Base-by-base conservation (phyloP, 2,797 vertebrate species). In the Cyprinodon diabolis region DNA sequence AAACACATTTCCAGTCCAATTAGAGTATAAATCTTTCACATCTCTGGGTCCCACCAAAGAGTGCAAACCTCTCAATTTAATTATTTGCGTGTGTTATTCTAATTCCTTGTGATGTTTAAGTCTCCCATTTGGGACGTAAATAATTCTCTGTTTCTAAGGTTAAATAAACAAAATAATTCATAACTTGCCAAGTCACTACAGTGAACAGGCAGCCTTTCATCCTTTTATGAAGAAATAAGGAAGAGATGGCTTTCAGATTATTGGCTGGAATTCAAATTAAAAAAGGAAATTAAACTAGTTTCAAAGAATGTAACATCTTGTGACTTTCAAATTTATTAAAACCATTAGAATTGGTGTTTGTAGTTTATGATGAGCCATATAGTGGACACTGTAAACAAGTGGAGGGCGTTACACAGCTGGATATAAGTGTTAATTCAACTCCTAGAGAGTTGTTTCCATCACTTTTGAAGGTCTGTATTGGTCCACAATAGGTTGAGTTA, bases 1-100 rank as follows among this genome's bases (percentile, higher is more conserved):
- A 76, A 85, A 82, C 78, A 80, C 85, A 85, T 76, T 88, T 90
- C 86, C 74, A 80, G 74, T 86, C 76, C 85, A 86, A 86, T 90
- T 87, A 85, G 75, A 84, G 72, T 54, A 78, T 84, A 81, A 90
- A 86, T 91, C 88, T 84, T 75, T 86, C 76, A 76, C 86, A 91
- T 88, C 89, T 89, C 70, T 84, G 86, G 81, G 82, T 89, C 88
- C 74, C 77, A 80, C 80, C 71, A 81, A 78, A 74, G 80, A 77
- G 81, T 83, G 83, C 69, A 87, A 83, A 81, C 69, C 81, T 73
- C 78, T 90, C 77, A 83, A 83, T 86, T 85, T 83, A 82, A 87
- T 84, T 76, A 87, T 89, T 90, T 81, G 82, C 54, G 9, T 80
- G 68, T 83, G 69, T 81, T 80, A 73, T 84, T 83, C 69, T 78